Percentiles rank a stretch among this genome's conserved stretches.
phyloP scores from a whole-genome alignment of 2,113 vertebrate genomes.

The Ammodytes marinus region DNA sequence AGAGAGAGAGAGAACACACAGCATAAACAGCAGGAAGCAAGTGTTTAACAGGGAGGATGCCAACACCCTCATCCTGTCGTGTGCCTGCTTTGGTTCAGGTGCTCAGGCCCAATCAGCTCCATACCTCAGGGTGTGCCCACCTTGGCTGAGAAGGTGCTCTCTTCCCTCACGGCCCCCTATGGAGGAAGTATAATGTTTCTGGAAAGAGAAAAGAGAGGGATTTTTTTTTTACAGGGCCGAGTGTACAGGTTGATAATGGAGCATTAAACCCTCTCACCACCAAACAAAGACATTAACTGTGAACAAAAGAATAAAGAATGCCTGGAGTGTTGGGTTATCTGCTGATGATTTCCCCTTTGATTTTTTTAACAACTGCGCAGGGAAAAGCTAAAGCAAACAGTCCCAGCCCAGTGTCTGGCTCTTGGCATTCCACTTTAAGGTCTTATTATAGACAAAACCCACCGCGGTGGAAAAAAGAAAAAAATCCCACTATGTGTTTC shows the following conservation, averaged over 20 bases:
- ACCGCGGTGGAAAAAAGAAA: slow-evolving; percentile 52
- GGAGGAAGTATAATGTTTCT: slow-evolving; percentile 77
- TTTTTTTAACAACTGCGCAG: slow-evolving; percentile 60
- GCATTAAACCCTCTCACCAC: slow-evolving; percentile 17
- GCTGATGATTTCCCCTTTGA: slow-evolving; percentile 70
- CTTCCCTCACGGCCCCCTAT: slow-evolving; percentile 58
- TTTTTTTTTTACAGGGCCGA: slow-evolving; percentile 47
- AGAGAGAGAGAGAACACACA: neutral
- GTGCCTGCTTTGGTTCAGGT: slow-evolving; percentile 92
- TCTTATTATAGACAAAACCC: slow-evolving; percentile 46
- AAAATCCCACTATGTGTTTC: slow-evolving; percentile 40
- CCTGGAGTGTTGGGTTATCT: slow-evolving; percentile 62
- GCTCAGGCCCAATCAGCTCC: slow-evolving; percentile 88
- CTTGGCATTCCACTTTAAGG: slow-evolving; percentile 56
- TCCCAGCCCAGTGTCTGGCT: slow-evolving; percentile 50
- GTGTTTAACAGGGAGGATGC: slow-evolving; percentile 87
- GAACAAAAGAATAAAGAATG: slow-evolving; percentile 69
- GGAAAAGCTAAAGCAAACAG: slow-evolving; percentile 68
- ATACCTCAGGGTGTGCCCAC: slow-evolving; percentile 81
- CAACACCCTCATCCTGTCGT: slow-evolving; percentile 94
- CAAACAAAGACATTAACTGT: slow-evolving; percentile 59
- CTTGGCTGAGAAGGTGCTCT: slow-evolving; percentile 65
- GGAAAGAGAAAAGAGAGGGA: slow-evolving; percentile 61
- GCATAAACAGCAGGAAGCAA: slow-evolving; percentile 91
- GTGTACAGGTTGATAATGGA: slow-evolving; percentile 36